Percentiles rank a stretch among this genome's conserved stretches.
Evolutionary conservation across 2,797 vertebrate genomes (phyloP).

Genomic region (Arrhamphus sclerolepis): DNA sequence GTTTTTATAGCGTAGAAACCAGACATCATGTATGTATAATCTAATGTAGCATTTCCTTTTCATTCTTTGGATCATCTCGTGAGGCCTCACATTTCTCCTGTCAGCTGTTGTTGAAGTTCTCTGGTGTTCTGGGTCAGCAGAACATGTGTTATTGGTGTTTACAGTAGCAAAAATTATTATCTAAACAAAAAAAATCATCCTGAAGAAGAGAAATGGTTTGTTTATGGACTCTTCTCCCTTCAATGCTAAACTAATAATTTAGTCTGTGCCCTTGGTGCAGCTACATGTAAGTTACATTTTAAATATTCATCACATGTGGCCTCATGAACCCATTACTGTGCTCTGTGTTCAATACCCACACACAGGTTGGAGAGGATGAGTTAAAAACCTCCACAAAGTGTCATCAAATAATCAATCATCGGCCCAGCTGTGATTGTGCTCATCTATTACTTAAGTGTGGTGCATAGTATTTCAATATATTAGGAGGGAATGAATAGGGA

Average conservation of each 20-base stretch:
- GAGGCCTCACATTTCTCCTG: too few relatives aligned
- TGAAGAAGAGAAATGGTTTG: conserved; percentile 5
- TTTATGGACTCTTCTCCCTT: conserved; percentile 34
- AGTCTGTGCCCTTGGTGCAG: conserved; percentile 62
- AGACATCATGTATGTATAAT: too few relatives aligned
- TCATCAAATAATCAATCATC: conserved; percentile 76
- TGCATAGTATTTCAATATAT: conserved; percentile 78
- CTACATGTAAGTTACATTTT: conserved; percentile 63
- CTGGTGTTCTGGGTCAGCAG: too few relatives aligned
- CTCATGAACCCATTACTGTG: conserved; percentile 67
- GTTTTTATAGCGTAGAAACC: too few relatives aligned
- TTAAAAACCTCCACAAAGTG: conserved; percentile 61
- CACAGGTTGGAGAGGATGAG: conserved; percentile 51
- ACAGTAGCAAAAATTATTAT: too few relatives aligned
- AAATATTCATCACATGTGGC: conserved; percentile 75
- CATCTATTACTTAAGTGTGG: conserved; percentile 65
- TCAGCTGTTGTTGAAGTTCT: too few relatives aligned
- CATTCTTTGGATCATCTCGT: too few relatives aligned
- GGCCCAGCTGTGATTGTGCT: conserved; percentile 48
- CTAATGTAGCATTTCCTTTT: too few relatives aligned
- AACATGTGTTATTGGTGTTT: too few relatives aligned
- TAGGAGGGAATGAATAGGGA: conserved; percentile 40
- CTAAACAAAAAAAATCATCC: too few relatives aligned
- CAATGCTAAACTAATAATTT: conserved; percentile 46
- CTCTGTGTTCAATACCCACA: conserved; percentile 46